Evolutionary conservation across 2,888 invertebrate species (phyloP).

Genomic region (Volucella bombylans): DNA sequence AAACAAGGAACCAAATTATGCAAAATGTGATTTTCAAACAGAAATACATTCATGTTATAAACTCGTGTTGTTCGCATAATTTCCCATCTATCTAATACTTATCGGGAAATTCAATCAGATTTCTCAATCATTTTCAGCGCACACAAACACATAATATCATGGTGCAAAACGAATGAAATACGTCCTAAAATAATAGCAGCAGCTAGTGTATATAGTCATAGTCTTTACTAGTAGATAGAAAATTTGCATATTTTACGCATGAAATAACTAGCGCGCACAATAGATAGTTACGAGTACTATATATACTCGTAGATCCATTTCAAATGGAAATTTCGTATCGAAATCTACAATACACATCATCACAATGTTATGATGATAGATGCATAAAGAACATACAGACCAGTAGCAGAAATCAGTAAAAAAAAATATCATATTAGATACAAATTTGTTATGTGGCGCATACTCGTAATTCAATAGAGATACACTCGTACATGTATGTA

Average conservation of each 20-base stretch:
- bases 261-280: slow-evolving; percentile 53
- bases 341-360: slow-evolving; percentile 47
- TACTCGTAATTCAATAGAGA: slow-evolving; percentile 50
- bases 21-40: too few species aligned
- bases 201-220: slow-evolving; percentile 25
- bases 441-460: slow-evolving; percentile 47
- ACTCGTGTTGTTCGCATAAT: too few species aligned
- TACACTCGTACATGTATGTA: slow-evolving; percentile 4
- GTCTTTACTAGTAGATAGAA: slow-evolving; percentile 13
- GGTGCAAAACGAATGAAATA: slow-evolving; percentile 46
- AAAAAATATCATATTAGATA: slow-evolving; percentile 20
- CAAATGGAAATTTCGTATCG: slow-evolving; percentile 48
- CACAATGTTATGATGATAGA: slow-evolving; percentile 55
- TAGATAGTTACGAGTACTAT: slow-evolving; percentile 18
- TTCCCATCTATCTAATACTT: neutral
- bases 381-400: slow-evolving; percentile 24
- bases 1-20: too few species aligned
- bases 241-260: slow-evolving; percentile 68
- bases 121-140: slow-evolving; percentile 67
- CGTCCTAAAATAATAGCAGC: slow-evolving; percentile 48
- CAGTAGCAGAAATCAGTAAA: neutral
- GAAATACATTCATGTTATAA: too few species aligned
- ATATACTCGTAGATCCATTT: slow-evolving; percentile 35
- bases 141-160: slow-evolving; percentile 29
- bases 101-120: slow-evolving; percentile 64